Percentiles rank a stretch among this genome's conserved stretches.
Conservation (phyloP, 64 coral and sea anemone species). For the Actinia equina region DNA sequence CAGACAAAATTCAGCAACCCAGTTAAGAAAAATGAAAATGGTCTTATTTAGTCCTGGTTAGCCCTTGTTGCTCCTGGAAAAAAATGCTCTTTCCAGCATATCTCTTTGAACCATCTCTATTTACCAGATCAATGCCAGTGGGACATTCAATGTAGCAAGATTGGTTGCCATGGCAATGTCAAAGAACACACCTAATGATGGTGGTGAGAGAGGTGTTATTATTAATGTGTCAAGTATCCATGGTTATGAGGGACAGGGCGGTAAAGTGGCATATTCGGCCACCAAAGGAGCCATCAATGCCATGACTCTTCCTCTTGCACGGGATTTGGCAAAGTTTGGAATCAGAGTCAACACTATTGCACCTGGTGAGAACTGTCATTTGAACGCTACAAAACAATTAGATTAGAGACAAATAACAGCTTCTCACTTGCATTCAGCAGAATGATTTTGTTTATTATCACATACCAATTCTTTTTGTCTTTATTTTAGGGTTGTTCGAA, state of each 20-base stretch:
- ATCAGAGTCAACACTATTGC: constrained; percentile 80
- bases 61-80: too few relatives aligned
- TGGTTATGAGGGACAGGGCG: constrained; percentile 73
- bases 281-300: constrained; percentile 76
- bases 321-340: constrained; percentile 64
- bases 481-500: constrained; percentile 50
- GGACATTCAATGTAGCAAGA: constrained; percentile 74
- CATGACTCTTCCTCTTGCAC: constrained; percentile 73
- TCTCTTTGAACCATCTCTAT: background rate
- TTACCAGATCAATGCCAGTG: constrained; percentile 63
- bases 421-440: too few relatives aligned
- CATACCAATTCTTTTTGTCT: background rate
- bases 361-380: constrained; percentile 39
- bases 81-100: background rate
- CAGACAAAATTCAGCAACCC: too few relatives aligned
- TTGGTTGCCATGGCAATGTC: constrained; percentile 71
- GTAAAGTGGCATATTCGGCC: constrained; percentile 73
- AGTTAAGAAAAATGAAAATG: too few relatives aligned
- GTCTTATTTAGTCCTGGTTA: too few relatives aligned
- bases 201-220: constrained; percentile 80
- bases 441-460: too few relatives aligned
- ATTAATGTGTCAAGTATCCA: constrained; percentile 79
- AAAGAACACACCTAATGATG: constrained; percentile 55
- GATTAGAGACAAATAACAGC: too few relatives aligned
- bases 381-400: too few relatives aligned